Percentiles rank a stretch among this genome's conserved stretches.
Conservation (phyloP, 2,113 vertebrate species). For the Platysteira castanea region DNA sequence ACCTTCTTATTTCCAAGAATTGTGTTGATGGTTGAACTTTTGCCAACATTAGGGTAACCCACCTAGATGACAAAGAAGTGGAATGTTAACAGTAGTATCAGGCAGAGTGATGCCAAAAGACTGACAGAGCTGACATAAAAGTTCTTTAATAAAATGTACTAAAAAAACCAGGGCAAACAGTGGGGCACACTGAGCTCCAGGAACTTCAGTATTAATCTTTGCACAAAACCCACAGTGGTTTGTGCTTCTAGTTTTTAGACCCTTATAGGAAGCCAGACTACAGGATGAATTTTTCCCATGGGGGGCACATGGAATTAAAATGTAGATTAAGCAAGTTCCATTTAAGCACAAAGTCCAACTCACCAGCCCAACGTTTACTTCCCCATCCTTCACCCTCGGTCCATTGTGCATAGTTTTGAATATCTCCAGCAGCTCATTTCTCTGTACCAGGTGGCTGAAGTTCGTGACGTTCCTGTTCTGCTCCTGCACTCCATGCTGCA, state of each 20-base stretch:
- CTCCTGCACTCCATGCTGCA: background rate
- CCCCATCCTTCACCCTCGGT: constrained; percentile 76
- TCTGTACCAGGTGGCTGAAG: constrained; percentile 83
- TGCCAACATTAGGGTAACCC: constrained; percentile 97
- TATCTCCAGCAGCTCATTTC: constrained; percentile 83
- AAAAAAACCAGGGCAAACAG: background rate
- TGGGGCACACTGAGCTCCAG: background rate
- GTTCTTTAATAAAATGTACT: background rate
- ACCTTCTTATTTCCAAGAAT: constrained; percentile 96
- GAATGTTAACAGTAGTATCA: background rate
- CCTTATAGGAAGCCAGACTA: background rate
- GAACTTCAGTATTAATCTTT: background rate
- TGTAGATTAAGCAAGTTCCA: background rate
- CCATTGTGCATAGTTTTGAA: constrained; percentile 80
- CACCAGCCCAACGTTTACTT: constrained; percentile 94
- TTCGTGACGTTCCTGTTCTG: constrained; percentile 63
- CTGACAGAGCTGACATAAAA: background rate
- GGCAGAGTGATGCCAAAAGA: background rate
- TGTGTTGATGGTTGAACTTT: constrained; percentile 97
- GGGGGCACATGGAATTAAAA: background rate
- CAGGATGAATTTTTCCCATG: background rate
- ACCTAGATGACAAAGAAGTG: constrained; percentile 70
- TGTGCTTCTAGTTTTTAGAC: background rate
- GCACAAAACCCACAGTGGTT: background rate
- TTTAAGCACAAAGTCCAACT: constrained; percentile 41